Evolutionary conservation across 64 coral and sea anemone genomes (phyloP), one percentile per base, ranked within the genome.

Genomic region (Platygyra sinensis): DNA sequence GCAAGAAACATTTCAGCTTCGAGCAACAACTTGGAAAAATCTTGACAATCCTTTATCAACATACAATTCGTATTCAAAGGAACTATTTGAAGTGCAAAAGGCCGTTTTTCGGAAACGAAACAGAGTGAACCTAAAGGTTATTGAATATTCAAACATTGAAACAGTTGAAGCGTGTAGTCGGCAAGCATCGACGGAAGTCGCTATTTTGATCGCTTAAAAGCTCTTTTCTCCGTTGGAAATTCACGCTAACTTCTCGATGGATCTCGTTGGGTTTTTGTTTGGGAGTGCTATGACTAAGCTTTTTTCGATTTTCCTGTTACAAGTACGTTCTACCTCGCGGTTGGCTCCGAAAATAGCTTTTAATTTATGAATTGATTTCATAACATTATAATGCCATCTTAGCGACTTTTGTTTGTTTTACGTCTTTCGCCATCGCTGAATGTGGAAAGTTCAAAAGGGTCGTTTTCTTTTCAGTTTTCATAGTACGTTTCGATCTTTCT

Each of bases 291-390:
- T 30, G 31, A 30, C 63, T 15, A 85, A 71, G 60, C 38, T 72
- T 85, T 85, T 85, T 16, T 27, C 63, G 62, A 67, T 71, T 71
- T 71, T 27, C 78, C 52, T 80, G 78, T 80, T 42, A 62, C n/a
- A 63, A 46, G 6, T 46, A 46, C 42, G 42, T 46, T 46, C 42
- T 46, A 16, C 24, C 63, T 83, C 60, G 60, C 33, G 62, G 62
- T 85, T 33, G 42, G 81, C 39, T 71, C 62, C 63, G 14, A 85
- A 85, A 85, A 85, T 85, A 85, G 63, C 81, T 67, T 67, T 65
- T 72, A 85, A 85, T 72, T 85, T 85, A 85, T 85, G 81, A 85
- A 65, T 83, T 85, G 62, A 85, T 85, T 85, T 85, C 81, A 85
- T 85, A 72, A 67, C 80, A 83, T 65, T 65, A 71, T 39, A 51